Conservation (phyloP, 1,140 invertebrate species). For the Acromyrmex charruanus region DNA sequence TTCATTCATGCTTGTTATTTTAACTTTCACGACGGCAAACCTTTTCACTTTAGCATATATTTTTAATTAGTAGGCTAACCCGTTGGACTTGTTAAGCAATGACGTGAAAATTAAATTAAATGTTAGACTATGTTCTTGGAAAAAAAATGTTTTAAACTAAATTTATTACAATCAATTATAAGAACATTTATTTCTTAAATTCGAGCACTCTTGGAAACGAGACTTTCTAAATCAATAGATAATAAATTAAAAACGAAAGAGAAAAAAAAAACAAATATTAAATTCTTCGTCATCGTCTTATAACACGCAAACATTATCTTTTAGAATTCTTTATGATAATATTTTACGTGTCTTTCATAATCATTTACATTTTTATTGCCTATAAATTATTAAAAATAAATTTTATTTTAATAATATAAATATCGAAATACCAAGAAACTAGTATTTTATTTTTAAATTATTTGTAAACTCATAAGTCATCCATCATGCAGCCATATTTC, state of each 20-base stretch:
- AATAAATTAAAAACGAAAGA: background rate
- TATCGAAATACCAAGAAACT: background rate
- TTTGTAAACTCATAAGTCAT: background rate
- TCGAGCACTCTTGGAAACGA: background rate
- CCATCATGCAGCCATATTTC: background rate
- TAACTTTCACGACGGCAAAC: slow-evolving; percentile 44
- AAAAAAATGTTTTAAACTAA: slow-evolving; percentile 1
- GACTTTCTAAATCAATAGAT: background rate
- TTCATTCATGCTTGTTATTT: slow-evolving; percentile 40
- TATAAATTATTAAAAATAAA: background rate
- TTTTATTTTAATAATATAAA: background rate
- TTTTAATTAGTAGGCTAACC: slow-evolving; percentile 1
- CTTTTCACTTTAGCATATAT: slow-evolving; percentile 11
- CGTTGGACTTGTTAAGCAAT: slow-evolving; percentile 8
- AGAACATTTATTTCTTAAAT: background rate
- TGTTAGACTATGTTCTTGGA: background rate
- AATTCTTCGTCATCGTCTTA: background rate
- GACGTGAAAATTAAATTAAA: background rate
- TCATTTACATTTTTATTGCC: background rate
- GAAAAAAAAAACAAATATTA: background rate
- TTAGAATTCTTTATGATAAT: background rate
- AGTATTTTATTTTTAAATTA: background rate
- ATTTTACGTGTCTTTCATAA: background rate
- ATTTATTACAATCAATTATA: slow-evolving; percentile 16
- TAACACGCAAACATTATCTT: background rate